Percentiles rank a stretch among this genome's conserved stretches.
phyloP scores from a whole-genome alignment of 2,113 vertebrate species.

The Indicator indicator region DNA sequence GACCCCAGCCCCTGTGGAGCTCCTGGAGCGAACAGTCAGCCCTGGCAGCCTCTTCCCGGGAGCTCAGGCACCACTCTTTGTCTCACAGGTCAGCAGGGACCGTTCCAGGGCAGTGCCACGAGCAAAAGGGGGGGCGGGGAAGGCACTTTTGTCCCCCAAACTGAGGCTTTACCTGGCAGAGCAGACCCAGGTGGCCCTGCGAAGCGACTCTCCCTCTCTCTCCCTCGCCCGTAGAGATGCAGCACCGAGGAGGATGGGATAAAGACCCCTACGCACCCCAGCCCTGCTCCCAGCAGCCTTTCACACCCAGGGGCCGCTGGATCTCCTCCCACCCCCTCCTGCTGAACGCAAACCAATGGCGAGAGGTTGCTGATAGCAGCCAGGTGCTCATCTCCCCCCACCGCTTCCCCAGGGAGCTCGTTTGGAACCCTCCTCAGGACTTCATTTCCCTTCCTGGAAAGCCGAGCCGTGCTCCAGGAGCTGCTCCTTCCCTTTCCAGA shows the following conservation, averaged over 20 bases:
- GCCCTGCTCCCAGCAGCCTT: not conserved
- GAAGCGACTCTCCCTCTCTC: not conserved
- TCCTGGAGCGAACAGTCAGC: not conserved
- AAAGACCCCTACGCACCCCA: not conserved
- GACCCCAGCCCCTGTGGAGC: not conserved
- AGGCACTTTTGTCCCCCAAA: not conserved
- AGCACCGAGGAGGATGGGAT: rapidly evolving
- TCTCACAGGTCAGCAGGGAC: not conserved
- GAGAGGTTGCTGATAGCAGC: not conserved
- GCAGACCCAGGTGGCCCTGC: not conserved
- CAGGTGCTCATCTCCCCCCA: not conserved
- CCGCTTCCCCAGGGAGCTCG: not conserved
- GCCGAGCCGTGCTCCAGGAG: not conserved
- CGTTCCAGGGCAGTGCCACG: too few species aligned
- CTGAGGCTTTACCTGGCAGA: not conserved
- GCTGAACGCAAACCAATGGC: not conserved
- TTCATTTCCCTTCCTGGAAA: not conserved
- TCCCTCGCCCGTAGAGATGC: not conserved
- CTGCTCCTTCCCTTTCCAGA: not conserved
- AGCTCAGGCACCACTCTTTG: not conserved
- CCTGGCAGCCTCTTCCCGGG: not conserved
- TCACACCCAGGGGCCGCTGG: too few species aligned
- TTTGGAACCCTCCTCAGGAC: not conserved
- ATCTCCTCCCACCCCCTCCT: not conserved
- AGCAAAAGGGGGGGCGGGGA: not conserved